Percentiles rank a stretch among this genome's conserved stretches.
phyloP scores from a whole-genome alignment of 2,797 vertebrate species.

The Chelon labrosus region DNA sequence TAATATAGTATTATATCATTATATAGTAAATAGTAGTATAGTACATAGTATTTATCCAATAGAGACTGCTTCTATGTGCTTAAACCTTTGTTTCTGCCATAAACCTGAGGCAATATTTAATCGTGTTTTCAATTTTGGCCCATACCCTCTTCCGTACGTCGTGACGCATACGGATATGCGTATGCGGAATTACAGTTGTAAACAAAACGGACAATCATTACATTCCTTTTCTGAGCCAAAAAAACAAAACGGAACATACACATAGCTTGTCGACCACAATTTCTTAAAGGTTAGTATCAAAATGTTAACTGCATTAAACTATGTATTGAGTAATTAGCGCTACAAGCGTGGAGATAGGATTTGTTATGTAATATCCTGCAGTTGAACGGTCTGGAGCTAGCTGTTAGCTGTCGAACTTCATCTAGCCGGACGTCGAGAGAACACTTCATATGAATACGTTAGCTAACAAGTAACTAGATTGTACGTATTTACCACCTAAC shows the following conservation, averaged over 20 bases:
- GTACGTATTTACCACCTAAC: not conserved
- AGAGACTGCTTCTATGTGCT: not conserved
- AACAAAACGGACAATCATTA: conserved; percentile 68
- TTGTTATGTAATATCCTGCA: conserved; percentile 50
- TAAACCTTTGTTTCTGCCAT: too few relatives aligned
- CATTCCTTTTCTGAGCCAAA: conserved; percentile 2
- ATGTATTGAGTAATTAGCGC: not conserved
- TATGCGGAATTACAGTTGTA: conserved; percentile 73
- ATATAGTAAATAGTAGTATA: too few relatives aligned
- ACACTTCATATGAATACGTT: not conserved
- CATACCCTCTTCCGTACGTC: conserved; percentile 36
- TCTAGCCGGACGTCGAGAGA: not conserved
- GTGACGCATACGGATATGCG: conserved; percentile 50
- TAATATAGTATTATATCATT: not conserved
- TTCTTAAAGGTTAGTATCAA: conserved; percentile 44
- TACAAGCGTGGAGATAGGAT: not conserved
- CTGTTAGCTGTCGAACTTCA: conserved; percentile 37
- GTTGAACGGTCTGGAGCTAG: conserved; percentile 24
- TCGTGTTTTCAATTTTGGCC: conserved; percentile 23
- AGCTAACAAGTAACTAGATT: not conserved
- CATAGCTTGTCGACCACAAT: not conserved
- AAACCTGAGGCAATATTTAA: not conserved
- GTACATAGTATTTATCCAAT: too few relatives aligned
- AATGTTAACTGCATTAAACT: rapidly evolving
- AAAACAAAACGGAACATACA: not conserved